Percentiles rank a stretch among this genome's conserved stretches.
Evolutionary conservation across 2,113 vertebrate genomes (phyloP).

Genomic region (Centropristis striata): DNA sequence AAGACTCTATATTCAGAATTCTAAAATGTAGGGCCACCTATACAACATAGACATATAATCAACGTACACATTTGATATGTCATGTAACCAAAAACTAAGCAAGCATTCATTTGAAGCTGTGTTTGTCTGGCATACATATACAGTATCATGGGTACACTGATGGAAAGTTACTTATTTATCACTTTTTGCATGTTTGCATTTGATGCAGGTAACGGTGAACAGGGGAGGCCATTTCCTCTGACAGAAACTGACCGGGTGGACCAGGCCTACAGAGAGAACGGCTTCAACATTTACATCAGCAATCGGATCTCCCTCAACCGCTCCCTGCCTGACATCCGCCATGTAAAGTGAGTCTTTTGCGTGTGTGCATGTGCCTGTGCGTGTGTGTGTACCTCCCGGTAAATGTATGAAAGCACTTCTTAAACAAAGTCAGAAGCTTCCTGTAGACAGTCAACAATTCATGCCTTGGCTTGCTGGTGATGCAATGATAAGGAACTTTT

Average conservation of each 20-base stretch:
- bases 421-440: neutral
- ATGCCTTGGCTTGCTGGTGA: neutral
- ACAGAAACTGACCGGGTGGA: slow-evolving; percentile 91
- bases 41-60: too few species aligned
- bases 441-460: neutral
- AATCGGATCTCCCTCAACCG: slow-evolving; percentile 96
- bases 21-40: too few species aligned
- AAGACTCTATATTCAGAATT: neutral
- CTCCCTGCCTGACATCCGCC: slow-evolving; percentile 96
- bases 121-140: too few species aligned
- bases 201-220: slow-evolving; percentile 92
- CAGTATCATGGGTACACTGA: too few species aligned
- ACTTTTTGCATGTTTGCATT: neutral
- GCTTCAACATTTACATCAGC: slow-evolving; percentile 98
- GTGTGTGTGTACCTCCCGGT: neutral
- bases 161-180: too few species aligned
- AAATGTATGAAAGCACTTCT: neutral
- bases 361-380: neutral
- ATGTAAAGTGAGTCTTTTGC: slow-evolving; percentile 90
- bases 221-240: slow-evolving; percentile 93
- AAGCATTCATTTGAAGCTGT: too few species aligned
- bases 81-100: too few species aligned
- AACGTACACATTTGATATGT: too few species aligned
- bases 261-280: slow-evolving; percentile 97
- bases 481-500: neutral